phyloP scores from a whole-genome alignment of 2,113 vertebrate genomes.

The Sphaerodactylus townsendi region DNA sequence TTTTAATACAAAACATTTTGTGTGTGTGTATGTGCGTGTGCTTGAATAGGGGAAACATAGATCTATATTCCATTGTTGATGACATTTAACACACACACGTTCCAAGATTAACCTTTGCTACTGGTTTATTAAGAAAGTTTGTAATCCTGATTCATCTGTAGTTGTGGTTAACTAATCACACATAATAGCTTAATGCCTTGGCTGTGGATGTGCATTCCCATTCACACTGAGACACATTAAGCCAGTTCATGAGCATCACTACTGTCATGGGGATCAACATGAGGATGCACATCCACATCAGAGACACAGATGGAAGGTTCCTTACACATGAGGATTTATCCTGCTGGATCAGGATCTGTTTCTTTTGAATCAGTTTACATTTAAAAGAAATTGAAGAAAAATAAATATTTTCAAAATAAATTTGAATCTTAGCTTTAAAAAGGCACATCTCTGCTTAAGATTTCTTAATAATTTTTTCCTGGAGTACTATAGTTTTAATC shows the following conservation, averaged over 20 bases:
- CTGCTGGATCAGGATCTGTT: not conserved
- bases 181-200: not conserved
- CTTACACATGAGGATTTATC: not conserved
- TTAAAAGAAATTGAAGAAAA: too few relatives aligned
- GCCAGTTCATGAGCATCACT: not conserved
- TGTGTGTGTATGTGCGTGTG: not conserved
- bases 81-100: not conserved
- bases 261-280: not conserved
- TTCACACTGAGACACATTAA: not conserved
- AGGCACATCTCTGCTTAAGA: not conserved
- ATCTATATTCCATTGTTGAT: not conserved
- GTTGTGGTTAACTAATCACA: not conserved
- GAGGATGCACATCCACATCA: not conserved
- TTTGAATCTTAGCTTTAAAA: not conserved
- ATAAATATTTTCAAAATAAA: too few relatives aligned
- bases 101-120: not conserved
- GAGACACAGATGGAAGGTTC: not conserved
- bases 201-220: not conserved
- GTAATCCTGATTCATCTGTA: not conserved
- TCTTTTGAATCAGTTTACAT: conserved; percentile 8
- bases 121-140: conserved; percentile 5
- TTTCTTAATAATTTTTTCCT: too few relatives aligned
- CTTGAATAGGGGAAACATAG: not conserved
- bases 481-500: too few relatives aligned
- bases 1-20: not conserved